Percentiles rank a stretch among this genome's conserved stretches.
Evolutionary conservation across 2,797 vertebrate species (phyloP).

Genomic region (Poliocrania exsul): DNA sequence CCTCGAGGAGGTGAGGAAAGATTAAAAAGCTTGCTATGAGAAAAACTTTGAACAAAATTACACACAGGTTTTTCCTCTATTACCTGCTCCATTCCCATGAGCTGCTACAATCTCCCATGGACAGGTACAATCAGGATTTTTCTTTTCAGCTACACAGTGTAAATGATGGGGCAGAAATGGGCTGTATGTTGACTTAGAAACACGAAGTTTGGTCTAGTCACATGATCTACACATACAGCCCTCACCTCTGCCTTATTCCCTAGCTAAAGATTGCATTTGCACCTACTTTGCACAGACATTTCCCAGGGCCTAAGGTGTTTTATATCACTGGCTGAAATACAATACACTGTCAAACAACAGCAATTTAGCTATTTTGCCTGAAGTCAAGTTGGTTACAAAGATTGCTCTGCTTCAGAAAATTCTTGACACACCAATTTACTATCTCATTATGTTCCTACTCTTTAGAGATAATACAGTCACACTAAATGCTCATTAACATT

Average conservation of each 20-base stretch:
- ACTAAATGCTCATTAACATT: conserved; percentile 36
- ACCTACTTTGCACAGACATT: not conserved
- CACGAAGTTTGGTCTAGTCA: not conserved
- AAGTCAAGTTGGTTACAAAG: conserved; percentile 16
- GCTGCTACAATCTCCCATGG: not conserved
- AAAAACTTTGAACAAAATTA: conserved; percentile 9
- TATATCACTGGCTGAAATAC: not conserved
- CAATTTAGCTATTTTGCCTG: conserved; percentile 13
- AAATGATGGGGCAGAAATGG: conserved; percentile 2
- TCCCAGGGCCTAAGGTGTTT: not conserved
- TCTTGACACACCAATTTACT: conserved; percentile 43
- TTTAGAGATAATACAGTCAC: conserved; percentile 24
- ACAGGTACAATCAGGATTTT: not conserved
- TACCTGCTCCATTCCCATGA: not conserved
- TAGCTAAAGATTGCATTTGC: not conserved
- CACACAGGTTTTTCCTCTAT: not conserved
- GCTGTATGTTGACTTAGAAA: not conserved
- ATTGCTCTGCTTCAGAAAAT: conserved; percentile 29
- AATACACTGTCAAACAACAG: not conserved
- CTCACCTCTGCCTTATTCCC: not conserved
- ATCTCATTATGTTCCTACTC: conserved; percentile 38
- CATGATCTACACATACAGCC: rapidly evolving
- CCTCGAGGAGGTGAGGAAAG: not conserved
- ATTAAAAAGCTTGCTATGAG: not conserved
- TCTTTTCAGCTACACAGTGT: not conserved